A percentile compares a stretch with the other conserved stretches of the same genome.
These are phyloP conservation scores for Eilema griseolum DNA, from an alignment of 2,888 invertebrate species.

Conservation along the genomic window DNA sequence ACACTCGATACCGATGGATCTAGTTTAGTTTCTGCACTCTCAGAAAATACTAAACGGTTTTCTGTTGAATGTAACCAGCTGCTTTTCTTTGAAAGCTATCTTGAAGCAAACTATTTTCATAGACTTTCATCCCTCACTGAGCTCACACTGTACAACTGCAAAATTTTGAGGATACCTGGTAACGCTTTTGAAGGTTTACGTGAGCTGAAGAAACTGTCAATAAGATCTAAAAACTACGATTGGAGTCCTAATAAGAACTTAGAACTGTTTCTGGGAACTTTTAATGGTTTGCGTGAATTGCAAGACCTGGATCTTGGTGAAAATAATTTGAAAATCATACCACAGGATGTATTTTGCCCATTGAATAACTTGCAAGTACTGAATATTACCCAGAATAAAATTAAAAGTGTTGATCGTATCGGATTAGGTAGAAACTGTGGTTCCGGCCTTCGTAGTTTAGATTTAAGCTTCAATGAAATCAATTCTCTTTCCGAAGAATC, in stretches of 20 bases:
- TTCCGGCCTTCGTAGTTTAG: constrained; percentile 91
- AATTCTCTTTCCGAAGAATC: constrained; percentile 91
- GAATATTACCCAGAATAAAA: constrained; percentile 93
- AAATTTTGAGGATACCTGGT: constrained; percentile 91
- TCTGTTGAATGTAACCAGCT: constrained; percentile 92
- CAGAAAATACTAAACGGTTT: constrained; percentile 91
- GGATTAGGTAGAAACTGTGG: constrained; percentile 90
- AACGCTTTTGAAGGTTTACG: constrained; percentile 93
- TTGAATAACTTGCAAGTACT: constrained; percentile 92
- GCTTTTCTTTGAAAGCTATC: constrained; percentile 92
- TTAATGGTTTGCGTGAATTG: constrained; percentile 92
- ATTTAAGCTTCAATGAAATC: constrained; percentile 93
- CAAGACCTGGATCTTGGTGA: constrained; percentile 92
- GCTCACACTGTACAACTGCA: constrained; percentile 92
- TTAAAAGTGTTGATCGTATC: constrained; percentile 91
- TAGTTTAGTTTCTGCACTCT: constrained; percentile 86
- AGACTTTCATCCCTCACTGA: constrained; percentile 92
- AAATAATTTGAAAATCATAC: constrained; percentile 93
- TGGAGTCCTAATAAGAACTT: constrained; percentile 92
- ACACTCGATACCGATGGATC: constrained; percentile 90
- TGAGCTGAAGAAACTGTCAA: constrained; percentile 92
- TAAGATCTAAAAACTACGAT: constrained; percentile 93
- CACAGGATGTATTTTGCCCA: constrained; percentile 93
- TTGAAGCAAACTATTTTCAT: constrained; percentile 91
- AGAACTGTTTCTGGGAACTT: constrained; percentile 90